These are phyloP conservation scores for Megastigmus dorsalis DNA, from an alignment of 2,888 invertebrate genomes.

Conservation along the genomic window DNA sequence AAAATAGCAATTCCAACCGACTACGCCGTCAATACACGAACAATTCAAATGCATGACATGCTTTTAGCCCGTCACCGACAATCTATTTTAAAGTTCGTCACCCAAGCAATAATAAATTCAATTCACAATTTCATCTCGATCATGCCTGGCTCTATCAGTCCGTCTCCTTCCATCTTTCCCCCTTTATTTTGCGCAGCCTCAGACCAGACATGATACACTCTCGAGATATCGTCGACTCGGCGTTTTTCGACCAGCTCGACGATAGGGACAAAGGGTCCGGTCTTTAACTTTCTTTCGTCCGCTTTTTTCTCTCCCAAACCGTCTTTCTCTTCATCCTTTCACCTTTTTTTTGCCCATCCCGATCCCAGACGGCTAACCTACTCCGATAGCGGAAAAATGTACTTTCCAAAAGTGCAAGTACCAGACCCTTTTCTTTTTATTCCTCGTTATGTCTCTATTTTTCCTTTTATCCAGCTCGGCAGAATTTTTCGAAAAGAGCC, in stretches of 20 bases:
- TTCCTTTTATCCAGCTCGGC: not conserved
- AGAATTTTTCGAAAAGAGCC: not conserved
- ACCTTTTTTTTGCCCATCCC: not conserved
- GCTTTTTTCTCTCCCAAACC: not conserved
- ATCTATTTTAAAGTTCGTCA: too few species aligned
- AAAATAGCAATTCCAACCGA: too few species aligned
- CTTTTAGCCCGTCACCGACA: too few species aligned
- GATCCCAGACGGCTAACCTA: not conserved
- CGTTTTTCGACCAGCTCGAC: constrained; percentile 16
- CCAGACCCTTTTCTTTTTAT: not conserved
- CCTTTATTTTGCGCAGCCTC: not conserved
- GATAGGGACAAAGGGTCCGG: constrained; percentile 28
- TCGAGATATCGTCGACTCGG: constrained; percentile 23
- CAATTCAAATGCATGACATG: too few species aligned
- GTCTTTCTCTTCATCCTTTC: not conserved
- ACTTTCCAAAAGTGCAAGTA: constrained; percentile 30
- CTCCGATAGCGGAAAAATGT: not conserved
- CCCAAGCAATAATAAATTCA: too few species aligned
- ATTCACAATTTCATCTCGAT: too few species aligned
- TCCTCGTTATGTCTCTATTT: not conserved
- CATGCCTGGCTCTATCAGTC: not conserved
- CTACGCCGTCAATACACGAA: too few species aligned
- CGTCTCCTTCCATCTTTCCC: not conserved
- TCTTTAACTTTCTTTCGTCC: constrained; percentile 18
- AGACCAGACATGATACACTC: constrained; percentile 19